A percentile compares a stretch with the other conserved stretches of the same genome.
Evolutionary conservation across 1,140 invertebrate species (phyloP).

Genomic region (Bombus sylvicola): DNA sequence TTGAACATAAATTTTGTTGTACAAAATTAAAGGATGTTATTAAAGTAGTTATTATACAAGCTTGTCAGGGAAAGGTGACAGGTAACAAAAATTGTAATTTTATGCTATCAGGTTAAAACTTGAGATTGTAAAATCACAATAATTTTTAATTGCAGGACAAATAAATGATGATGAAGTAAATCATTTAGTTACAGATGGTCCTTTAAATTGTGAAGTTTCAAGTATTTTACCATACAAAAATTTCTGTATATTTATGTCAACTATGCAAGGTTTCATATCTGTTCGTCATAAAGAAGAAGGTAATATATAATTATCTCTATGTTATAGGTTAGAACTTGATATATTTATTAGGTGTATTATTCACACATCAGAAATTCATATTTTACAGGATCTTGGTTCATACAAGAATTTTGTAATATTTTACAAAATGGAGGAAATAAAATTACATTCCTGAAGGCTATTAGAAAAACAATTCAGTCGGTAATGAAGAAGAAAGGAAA

Average conservation of each 20-base stretch:
- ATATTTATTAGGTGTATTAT: constrained; percentile 4
- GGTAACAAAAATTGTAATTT: constrained; percentile 46
- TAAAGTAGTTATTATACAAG: constrained; percentile 72
- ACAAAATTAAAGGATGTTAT: constrained; percentile 56
- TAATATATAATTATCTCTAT: constrained; percentile 35
- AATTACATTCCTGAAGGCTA: constrained; percentile 35
- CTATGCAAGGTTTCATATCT: constrained; percentile 62
- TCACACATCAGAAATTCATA: constrained; percentile 1
- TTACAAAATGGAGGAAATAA: constrained; percentile 44
- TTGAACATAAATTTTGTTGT: constrained; percentile 58
- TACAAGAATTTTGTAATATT: constrained; percentile 68
- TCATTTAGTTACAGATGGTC: constrained; percentile 49
- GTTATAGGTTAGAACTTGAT: not conserved
- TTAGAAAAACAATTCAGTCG: constrained; percentile 43
- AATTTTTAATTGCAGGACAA: constrained; percentile 30
- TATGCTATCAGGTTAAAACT: not conserved
- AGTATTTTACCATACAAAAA: constrained; percentile 36
- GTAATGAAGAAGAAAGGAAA: constrained; percentile 38
- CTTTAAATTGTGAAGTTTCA: not conserved
- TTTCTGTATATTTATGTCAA: constrained; percentile 67
- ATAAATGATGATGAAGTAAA: not conserved
- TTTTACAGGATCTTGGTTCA: constrained; percentile 69
- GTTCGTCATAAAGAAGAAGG: constrained; percentile 63
- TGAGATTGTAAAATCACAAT: not conserved
- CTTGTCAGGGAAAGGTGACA: constrained; percentile 63